Percentiles rank a stretch among this genome's conserved stretches.
Conservation (phyloP, 2,113 vertebrate species). For the Pithys albifrons region DNA sequence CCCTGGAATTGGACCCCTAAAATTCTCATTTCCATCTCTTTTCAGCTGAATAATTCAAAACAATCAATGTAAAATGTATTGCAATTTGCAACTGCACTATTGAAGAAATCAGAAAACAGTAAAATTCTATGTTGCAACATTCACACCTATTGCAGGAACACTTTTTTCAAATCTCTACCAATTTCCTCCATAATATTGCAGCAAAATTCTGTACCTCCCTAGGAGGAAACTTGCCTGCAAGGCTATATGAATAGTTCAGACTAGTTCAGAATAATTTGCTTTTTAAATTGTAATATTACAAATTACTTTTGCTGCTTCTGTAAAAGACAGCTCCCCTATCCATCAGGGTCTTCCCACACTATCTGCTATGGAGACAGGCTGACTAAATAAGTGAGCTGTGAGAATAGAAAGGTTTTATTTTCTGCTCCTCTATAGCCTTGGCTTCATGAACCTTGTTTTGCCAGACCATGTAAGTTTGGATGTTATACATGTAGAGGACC, state of each 20-base stretch:
- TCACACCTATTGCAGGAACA: neutral
- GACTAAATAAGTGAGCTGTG: neutral
- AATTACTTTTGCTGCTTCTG: neutral
- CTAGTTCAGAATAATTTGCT: neutral
- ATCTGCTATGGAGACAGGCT: neutral
- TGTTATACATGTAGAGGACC: neutral
- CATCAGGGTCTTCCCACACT: neutral
- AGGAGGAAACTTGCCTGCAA: neutral
- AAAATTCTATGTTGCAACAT: neutral
- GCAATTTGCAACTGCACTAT: neutral
- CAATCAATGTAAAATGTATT: neutral
- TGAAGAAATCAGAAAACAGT: neutral
- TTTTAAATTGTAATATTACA: neutral
- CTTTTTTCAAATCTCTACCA: neutral
- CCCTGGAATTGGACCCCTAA: neutral
- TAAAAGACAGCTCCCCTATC: neutral
- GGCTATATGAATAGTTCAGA: neutral
- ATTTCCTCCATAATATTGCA: neutral
- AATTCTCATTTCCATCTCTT: neutral
- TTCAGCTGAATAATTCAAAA: neutral
- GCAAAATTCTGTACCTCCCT: neutral
- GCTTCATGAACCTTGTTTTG: neutral
- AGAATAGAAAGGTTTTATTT: neutral
- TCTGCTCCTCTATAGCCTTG: neutral
- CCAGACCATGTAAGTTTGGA: accelerated